phyloP scores from a whole-genome alignment of 1,140 invertebrate genomes.

The Heterodera carotae region DNA sequence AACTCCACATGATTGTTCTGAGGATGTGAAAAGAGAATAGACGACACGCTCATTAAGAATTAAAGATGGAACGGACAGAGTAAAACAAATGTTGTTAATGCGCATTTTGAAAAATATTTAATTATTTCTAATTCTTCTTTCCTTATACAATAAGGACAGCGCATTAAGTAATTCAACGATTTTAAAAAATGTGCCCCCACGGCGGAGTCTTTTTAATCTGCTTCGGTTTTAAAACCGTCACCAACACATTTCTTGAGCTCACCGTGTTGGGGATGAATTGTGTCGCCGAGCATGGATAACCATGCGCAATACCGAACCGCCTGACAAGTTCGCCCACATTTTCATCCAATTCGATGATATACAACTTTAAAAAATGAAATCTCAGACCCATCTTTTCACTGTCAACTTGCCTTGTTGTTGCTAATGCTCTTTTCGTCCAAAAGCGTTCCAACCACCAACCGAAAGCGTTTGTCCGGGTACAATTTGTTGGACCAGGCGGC shows the following conservation, averaged over 20 bases:
- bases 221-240: too few species aligned
- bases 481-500: slow-evolving; percentile 46
- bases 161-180: too few species aligned
- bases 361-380: slow-evolving; percentile 39
- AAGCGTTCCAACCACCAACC: slow-evolving; percentile 33
- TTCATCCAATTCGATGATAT: slow-evolving; percentile 77
- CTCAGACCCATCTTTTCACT: not conserved
- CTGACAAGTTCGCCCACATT: slow-evolving; percentile 84
- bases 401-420: slow-evolving; percentile 41
- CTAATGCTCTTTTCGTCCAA: slow-evolving; percentile 36
- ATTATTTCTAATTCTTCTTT: too few species aligned
- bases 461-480: slow-evolving; percentile 48
- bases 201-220: too few species aligned
- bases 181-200: not conserved
- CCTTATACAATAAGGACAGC: too few species aligned
- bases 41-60: too few species aligned
- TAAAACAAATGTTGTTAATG: too few species aligned
- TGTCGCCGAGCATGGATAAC: slow-evolving; percentile 80
- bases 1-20: too few species aligned
- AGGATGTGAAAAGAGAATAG: too few species aligned
- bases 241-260: not conserved
- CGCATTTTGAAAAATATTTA: too few species aligned
- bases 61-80: too few species aligned
- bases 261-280: slow-evolving; percentile 42
- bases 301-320: slow-evolving; percentile 99